Base-by-base conservation (phyloP, 2,113 vertebrate genomes). In the Progne subis region DNA sequence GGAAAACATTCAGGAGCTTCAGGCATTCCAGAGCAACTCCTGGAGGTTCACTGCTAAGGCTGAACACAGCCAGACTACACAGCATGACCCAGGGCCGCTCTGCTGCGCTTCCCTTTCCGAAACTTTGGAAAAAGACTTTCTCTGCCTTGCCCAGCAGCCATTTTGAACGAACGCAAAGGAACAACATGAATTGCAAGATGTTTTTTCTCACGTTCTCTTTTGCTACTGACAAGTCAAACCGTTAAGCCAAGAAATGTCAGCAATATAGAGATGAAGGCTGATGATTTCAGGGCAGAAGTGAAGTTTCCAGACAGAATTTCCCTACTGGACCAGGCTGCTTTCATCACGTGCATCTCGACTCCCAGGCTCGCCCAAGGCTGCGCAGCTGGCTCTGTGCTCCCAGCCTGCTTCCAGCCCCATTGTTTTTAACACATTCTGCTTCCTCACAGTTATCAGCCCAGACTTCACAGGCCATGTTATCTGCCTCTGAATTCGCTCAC, bases 181-280 rank as follows among this genome's bases (percentile, higher is more conserved):
- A 94, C 80, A 94, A 88, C 89, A 95, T 34, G 82, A 92, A 83
- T 65, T 69, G 76, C 76, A 92, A 85, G 95, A 84, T 94, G 89
- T 90, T 96, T 87, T 96, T 94, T 91, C 92, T 94, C 91, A 94
- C 47, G 0, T 75, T 92, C 75, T 93, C 78, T 95, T 92, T 83
- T 87, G 80, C 91, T 93, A 59, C 86, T 94, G 90, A 95, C 55
- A 55, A 85, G 78, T 95, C 86, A 93, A 92, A 94, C 17, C 1
- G 5, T 21, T 28, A 53, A 95, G 64, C 53, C 63, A 97, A 94
- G 72, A 94, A 89, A 68, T 82, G 61, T 95, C 92, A 96, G 46
- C 47, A 32, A 80, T 31, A 32, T 4, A 69, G 68, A 97, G 59
- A 92, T 72, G 82, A 89, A 88, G 91, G 59, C 80, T 87, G 47